Evolutionary conservation across 2,888 invertebrate species (phyloP).

Genomic region (Silvanus unidentatus): DNA sequence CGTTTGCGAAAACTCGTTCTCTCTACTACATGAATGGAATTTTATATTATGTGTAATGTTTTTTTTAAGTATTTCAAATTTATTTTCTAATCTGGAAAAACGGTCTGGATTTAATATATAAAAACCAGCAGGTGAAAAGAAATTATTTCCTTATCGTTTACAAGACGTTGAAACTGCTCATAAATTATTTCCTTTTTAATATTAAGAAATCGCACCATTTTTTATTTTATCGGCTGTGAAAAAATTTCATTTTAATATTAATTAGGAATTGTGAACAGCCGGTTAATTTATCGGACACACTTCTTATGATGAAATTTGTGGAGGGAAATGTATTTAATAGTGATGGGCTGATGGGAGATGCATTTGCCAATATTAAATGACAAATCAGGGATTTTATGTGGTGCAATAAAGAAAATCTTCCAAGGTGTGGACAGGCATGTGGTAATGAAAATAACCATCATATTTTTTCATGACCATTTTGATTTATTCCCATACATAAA

Average conservation of each 20-base stretch:
- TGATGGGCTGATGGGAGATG: too few species aligned
- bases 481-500: constrained; percentile 32
- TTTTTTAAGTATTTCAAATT: constrained; percentile 26
- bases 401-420: constrained; percentile 10
- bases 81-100: constrained; percentile 13
- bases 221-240: too few species aligned
- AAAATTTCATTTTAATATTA: too few species aligned
- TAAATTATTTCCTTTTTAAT: constrained; percentile 1
- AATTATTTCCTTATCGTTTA: constrained; percentile 7
- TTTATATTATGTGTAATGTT: constrained; percentile 29
- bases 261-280: too few species aligned
- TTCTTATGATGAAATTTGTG: too few species aligned
- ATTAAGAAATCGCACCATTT: too few species aligned
- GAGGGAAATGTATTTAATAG: too few species aligned
- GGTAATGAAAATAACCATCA: constrained; percentile 22
- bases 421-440: constrained; percentile 16
- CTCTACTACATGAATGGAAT: constrained; percentile 31
- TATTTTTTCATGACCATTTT: constrained; percentile 30
- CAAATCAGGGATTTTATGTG: constrained; percentile 8
- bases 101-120: constrained; percentile 12
- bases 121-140: constrained; percentile 12
- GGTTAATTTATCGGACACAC: too few species aligned
- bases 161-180: not conserved
- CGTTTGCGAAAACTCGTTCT: constrained; percentile 34
- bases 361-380: constrained; percentile 3